These are phyloP conservation scores for Karalla daura DNA, from an alignment of 2,797 vertebrate genomes.

Conservation along the genomic window DNA sequence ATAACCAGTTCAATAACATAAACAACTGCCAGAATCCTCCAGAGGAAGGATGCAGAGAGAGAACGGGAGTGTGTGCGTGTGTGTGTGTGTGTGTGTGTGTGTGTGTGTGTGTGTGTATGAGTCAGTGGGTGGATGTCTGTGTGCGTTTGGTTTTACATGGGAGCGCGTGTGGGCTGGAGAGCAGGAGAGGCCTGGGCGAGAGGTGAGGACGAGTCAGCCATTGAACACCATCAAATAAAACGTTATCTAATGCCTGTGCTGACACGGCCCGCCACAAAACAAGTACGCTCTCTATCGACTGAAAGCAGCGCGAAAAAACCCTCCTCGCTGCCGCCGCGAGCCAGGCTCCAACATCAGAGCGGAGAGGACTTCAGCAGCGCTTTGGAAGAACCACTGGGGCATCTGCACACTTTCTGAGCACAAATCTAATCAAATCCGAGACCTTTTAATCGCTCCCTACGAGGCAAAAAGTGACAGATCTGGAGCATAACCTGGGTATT, in stretches of 20 bases:
- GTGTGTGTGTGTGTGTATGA: constrained; percentile 18
- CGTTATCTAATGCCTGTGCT: constrained; percentile 79
- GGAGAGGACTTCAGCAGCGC: constrained; percentile 47
- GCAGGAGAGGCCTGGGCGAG: constrained; percentile 77
- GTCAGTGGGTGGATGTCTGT: constrained; percentile 44
- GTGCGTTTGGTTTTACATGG: constrained; percentile 59
- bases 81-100: constrained; percentile 19
- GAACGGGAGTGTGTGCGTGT: constrained; percentile 23
- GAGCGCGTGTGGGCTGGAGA: constrained; percentile 78
- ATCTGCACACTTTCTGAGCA: constrained; percentile 27
- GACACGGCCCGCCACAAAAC: constrained; percentile 67
- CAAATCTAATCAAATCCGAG: constrained; percentile 23
- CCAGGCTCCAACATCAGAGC: constrained; percentile 38
- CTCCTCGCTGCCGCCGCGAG: constrained; percentile 43
- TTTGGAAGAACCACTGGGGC: constrained; percentile 45
- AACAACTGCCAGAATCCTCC: constrained; percentile 79
- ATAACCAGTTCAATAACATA: constrained; percentile 82
- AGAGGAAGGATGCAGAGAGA: constrained; percentile 68
- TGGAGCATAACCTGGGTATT: no score
- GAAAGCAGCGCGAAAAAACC: constrained; percentile 53
- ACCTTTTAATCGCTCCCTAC: constrained; percentile 37
- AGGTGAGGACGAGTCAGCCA: constrained; percentile 83
- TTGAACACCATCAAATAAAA: constrained; percentile 80
- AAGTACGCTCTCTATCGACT: constrained; percentile 64
- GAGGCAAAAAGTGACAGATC: constrained; percentile 17